A percentile compares a stretch with the other conserved stretches of the same genome.
These are phyloP conservation scores for Rousettus madagascariensis DNA, from an alignment of 2,797 vertebrate species.

Conservation along the genomic window DNA sequence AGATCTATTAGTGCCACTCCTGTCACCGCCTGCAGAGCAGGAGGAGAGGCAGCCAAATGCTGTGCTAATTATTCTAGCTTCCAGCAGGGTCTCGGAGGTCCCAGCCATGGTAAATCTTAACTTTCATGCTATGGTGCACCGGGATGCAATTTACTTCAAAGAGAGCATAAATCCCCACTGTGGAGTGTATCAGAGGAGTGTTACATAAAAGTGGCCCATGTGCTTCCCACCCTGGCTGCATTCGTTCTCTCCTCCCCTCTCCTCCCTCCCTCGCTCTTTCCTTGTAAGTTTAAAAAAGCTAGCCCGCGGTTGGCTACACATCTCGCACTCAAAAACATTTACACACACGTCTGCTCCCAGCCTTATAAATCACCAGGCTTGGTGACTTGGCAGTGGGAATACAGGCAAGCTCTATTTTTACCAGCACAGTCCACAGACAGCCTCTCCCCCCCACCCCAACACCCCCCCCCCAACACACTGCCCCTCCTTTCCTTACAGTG, in stretches of 20 bases:
- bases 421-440: slow-evolving; percentile 42
- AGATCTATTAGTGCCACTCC: slow-evolving; percentile 77
- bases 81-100: slow-evolving; percentile 81
- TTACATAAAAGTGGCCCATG: slow-evolving; percentile 82
- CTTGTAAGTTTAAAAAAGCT: slow-evolving; percentile 63
- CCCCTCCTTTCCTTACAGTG: slow-evolving; percentile 61
- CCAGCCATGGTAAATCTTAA: slow-evolving; percentile 85
- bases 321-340: slow-evolving; percentile 68
- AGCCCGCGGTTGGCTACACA: slow-evolving; percentile 70
- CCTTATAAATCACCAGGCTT: slow-evolving; percentile 57
- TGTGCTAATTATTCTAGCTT: slow-evolving; percentile 83
- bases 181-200: slow-evolving; percentile 79
- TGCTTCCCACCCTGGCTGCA: slow-evolving; percentile 72
- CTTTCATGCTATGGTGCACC: slow-evolving; percentile 85
- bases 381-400: background rate
- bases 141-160: slow-evolving; percentile 87
- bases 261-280: slow-evolving; percentile 44
- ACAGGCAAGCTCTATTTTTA: background rate
- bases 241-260: slow-evolving; percentile 36
- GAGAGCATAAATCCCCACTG: slow-evolving; percentile 82
- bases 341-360: slow-evolving; percentile 56
- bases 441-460: slow-evolving; percentile 47
- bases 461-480: slow-evolving; percentile 43
- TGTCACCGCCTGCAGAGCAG: slow-evolving; percentile 65
- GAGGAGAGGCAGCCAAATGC: slow-evolving; percentile 76